These are phyloP conservation scores for Sceloporus undulatus DNA, from an alignment of 2,113 vertebrate species.

Conservation along the genomic window DNA sequence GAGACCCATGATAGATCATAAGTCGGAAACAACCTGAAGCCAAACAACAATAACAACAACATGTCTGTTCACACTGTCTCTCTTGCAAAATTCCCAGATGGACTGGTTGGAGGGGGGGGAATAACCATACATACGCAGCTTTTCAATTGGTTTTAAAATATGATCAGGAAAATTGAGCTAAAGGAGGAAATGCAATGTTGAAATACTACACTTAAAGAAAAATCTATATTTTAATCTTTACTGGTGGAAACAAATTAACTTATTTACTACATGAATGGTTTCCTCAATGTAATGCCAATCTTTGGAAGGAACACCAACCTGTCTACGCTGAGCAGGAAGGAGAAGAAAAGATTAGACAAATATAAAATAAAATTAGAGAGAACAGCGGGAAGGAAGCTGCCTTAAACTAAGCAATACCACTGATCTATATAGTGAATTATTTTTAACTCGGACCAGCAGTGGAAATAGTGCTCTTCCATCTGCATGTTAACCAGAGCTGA, in stretches of 20 bases:
- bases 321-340: constrained; percentile 82
- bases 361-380: constrained; percentile 69
- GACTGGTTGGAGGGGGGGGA: too few species aligned
- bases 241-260: constrained; percentile 84
- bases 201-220: constrained; percentile 71
- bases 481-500: neutral
- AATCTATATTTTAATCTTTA: constrained; percentile 85
- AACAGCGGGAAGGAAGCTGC: constrained; percentile 52
- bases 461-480: neutral
- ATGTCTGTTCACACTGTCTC: neutral
- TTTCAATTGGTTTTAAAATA: constrained; percentile 60
- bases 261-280: constrained; percentile 91
- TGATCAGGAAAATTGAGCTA: constrained; percentile 49
- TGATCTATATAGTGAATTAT: neutral
- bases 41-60: too few species aligned
- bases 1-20: too few species aligned
- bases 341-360: constrained; percentile 79
- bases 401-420: too few species aligned
- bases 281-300: constrained; percentile 91
- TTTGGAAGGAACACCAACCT: constrained; percentile 84
- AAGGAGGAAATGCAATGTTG: constrained; percentile 71
- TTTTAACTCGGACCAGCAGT: neutral
- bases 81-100: neutral
- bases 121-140: neutral
- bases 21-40: too few species aligned